These are phyloP conservation scores for Limenitis camilla DNA, from an alignment of 2,888 invertebrate genomes.

Conservation along the genomic window DNA sequence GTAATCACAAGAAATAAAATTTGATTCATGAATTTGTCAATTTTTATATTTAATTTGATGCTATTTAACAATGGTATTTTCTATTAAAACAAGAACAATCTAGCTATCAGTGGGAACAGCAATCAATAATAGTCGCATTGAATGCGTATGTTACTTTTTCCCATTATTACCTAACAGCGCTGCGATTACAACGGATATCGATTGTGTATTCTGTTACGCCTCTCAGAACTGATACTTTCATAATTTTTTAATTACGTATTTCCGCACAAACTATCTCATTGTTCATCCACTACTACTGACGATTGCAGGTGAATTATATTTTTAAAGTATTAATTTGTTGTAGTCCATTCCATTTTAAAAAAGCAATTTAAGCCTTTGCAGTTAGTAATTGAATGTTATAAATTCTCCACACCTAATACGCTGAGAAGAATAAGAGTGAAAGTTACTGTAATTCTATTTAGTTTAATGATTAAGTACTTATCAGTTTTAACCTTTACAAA, in stretches of 20 bases:
- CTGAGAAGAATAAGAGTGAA: too few species aligned
- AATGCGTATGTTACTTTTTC: slow-evolving; percentile 49
- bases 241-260: slow-evolving; percentile 40
- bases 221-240: slow-evolving; percentile 36
- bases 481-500: too few species aligned
- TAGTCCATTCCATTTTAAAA: too few species aligned
- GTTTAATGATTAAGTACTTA: too few species aligned
- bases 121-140: slow-evolving; percentile 43
- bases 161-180: slow-evolving; percentile 59
- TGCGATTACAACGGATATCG: slow-evolving; percentile 62
- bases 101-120: slow-evolving; percentile 44
- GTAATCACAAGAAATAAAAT: slow-evolving; percentile 2
- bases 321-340: too few species aligned
- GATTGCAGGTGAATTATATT: too few species aligned
- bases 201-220: slow-evolving; percentile 52
- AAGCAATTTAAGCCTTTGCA: too few species aligned
- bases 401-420: too few species aligned
- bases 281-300: background rate
- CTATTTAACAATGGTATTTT: slow-evolving; percentile 33
- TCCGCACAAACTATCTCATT: slow-evolving; percentile 23
- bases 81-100: slow-evolving; percentile 39
- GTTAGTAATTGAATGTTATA: too few species aligned
- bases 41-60: slow-evolving; percentile 12
- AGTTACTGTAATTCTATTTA: too few species aligned
- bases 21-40: slow-evolving; percentile 4